A percentile compares a stretch with the other conserved stretches of the same genome.
Conservation (phyloP, 2,888 invertebrate genomes). For the Parochlus steinenii region DNA sequence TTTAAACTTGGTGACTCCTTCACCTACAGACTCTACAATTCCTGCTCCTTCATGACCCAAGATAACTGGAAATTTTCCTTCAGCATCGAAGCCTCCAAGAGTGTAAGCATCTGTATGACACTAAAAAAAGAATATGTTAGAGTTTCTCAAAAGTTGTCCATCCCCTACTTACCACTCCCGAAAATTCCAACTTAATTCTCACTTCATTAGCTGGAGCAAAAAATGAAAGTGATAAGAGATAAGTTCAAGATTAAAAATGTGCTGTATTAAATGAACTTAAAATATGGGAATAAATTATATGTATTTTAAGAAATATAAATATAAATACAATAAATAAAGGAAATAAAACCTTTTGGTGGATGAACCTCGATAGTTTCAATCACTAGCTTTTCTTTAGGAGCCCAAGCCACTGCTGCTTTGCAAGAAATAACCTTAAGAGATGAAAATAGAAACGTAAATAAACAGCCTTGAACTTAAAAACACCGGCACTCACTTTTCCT, state of each 20-base stretch:
- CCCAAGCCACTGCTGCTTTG: conserved; percentile 94
- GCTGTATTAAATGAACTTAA: too few species aligned
- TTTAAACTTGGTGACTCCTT: conserved; percentile 72
- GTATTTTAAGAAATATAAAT: too few species aligned
- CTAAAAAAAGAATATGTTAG: conserved; percentile 29
- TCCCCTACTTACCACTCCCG: conserved; percentile 76
- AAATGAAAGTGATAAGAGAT: too few species aligned
- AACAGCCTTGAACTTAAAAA: too few species aligned
- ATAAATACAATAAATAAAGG: too few species aligned
- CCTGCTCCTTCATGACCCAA: conserved; percentile 96
- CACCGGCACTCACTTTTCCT: too few species aligned
- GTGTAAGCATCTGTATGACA: conserved; percentile 93
- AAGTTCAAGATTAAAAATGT: too few species aligned
- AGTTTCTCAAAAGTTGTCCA: conserved; percentile 47
- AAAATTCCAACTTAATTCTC: conserved; percentile 59
- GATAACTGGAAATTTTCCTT: conserved; percentile 81
- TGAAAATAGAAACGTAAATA: conserved; percentile 1
- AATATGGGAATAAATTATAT: too few species aligned
- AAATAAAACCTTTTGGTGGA: conserved; percentile 84
- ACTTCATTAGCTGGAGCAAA: conserved; percentile 86
- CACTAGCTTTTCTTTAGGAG: conserved; percentile 68
- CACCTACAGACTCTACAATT: conserved; percentile 91
- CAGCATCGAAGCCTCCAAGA: conserved; percentile 71
- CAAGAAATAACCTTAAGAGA: conserved; percentile 64
- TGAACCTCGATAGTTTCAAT: conserved; percentile 89